Evolutionary conservation across 2,797 vertebrate genomes (phyloP), one percentile per base, ranked within the genome.

Genomic region (Gymnoscopelus braueri): DNA sequence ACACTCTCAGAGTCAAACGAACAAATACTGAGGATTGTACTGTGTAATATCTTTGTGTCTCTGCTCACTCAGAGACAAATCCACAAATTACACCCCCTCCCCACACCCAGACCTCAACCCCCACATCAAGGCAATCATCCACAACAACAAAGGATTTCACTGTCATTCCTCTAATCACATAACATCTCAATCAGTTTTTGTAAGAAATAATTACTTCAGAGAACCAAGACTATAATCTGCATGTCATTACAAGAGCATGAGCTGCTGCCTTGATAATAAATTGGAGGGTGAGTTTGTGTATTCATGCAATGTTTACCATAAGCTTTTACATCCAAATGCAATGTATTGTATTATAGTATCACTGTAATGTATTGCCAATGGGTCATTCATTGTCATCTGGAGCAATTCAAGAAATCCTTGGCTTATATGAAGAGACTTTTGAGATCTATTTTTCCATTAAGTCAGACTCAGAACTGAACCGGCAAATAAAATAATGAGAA

Each of bases 71-170:
- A 13, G 59, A 82, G 74, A 77, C 44, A 74, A 70, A 84, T 79
- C 71, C 81, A 69, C 63, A 77, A 80, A 90, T 83, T 73, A 15
- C 61, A 78, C 69, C 26, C 74, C 48, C 71, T 76, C 67, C 54
- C 55, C 76, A 54, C 32, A 74, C 78, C 60, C 69, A 72, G 63
- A 85, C 74, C 66, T 67, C 58, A 63, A 23, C 63, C 60, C 61
- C 53, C 32, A 72, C 74, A 79, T 71, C 60, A 79, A 9, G 74
- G 64, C 52, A 64, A 80, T 48, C 19, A 67, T 65, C 39, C 67
- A 4, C 29, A 63, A 51, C 19, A 59, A 69, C 74, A 69, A 50
- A 60, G 32, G 67, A 74, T 44, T 70, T 60, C 65, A 67, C 66
- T 55, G 48, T 53, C 57, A 29, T 44, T 71, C 12, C 8, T 73